Percentiles rank a stretch among this genome's conserved stretches.
Conservation (phyloP, 2,113 vertebrate genomes). For the Otolemur garnettii region DNA sequence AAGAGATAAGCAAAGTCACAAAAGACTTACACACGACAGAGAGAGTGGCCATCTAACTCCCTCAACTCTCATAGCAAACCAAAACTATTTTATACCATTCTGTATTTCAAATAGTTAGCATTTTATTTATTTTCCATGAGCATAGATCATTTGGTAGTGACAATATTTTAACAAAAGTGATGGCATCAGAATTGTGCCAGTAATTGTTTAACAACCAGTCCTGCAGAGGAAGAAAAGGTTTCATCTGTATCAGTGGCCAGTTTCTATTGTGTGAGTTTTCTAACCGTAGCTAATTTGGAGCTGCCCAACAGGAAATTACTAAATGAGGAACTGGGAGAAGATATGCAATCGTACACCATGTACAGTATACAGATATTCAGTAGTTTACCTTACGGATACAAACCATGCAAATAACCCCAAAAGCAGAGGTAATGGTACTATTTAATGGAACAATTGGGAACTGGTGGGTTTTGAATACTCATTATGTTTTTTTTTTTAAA, state of each 20-base stretch:
- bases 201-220: not conserved
- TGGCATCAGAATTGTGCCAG: not conserved
- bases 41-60: not conserved
- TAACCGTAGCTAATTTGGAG: not conserved
- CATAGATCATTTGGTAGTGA: not conserved
- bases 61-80: not conserved
- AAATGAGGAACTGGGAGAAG: not conserved
- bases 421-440: not conserved
- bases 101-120: not conserved
- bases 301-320: not conserved
- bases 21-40: not conserved
- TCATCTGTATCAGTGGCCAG: not conserved
- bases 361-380: no score
- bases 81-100: not conserved
- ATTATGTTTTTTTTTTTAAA: not conserved
- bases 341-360: rapidly evolving
- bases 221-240: not conserved
- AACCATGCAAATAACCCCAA: not conserved
- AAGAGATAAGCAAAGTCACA: not conserved
- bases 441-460: not conserved
- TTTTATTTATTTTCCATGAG: not conserved
- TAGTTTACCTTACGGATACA: not conserved
- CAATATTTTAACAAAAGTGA: not conserved
- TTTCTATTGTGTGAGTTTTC: not conserved
- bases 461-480: not conserved